phyloP scores from a whole-genome alignment of 2,888 invertebrate species.

The Periphyllus acericola region DNA sequence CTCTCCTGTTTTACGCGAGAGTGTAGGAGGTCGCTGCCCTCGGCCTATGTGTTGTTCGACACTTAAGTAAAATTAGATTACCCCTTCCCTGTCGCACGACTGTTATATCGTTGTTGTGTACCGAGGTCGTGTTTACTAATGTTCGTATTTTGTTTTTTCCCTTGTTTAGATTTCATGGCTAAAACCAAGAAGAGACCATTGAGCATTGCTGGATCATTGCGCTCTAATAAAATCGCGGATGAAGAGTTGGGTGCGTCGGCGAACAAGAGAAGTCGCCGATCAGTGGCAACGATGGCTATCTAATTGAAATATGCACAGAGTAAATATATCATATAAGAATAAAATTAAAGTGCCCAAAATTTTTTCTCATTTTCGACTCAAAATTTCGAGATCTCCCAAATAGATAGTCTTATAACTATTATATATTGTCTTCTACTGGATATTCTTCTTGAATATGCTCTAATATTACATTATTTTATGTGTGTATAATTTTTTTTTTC shows the following conservation, averaged over 20 bases:
- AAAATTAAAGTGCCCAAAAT: not conserved
- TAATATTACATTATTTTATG: conserved; percentile 51
- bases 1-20: not conserved
- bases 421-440: conserved; percentile 38
- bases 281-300: conserved; percentile 38
- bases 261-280: conserved; percentile 37
- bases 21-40: conserved; percentile 54
- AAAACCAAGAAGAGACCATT: conserved; percentile 44
- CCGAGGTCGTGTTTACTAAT: conserved; percentile 4
- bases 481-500: conserved; percentile 53
- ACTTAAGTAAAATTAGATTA: conserved; percentile 52
- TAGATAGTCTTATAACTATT: conserved; percentile 39
- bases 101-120: not conserved
- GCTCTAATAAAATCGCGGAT: conserved; percentile 18
- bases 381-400: conserved; percentile 45
- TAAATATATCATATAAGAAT: conserved; percentile 19
- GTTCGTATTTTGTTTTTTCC: not conserved
- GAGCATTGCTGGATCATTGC: not conserved
- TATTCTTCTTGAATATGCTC: not conserved
- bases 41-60: not conserved
- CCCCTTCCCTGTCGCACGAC: not conserved
- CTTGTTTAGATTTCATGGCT: conserved; percentile 39
- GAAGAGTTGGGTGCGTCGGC: not conserved
- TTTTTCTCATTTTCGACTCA: conserved; percentile 37
- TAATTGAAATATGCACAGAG: conserved; percentile 25